Conservation (phyloP, 2,113 vertebrate species). For the Bos indicus region DNA sequence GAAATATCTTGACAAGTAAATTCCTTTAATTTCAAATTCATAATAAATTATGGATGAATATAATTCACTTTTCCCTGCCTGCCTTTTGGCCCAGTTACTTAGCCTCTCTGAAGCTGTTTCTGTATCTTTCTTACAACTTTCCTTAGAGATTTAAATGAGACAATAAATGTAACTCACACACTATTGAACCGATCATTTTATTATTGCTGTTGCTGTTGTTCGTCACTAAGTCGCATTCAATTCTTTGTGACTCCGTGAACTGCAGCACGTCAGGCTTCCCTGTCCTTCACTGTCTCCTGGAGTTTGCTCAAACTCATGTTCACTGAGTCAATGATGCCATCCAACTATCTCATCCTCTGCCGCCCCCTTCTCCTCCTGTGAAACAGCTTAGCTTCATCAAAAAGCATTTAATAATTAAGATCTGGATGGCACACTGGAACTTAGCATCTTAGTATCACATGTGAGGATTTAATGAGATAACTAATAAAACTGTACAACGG, state of each 20-base stretch:
- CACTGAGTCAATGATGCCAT: neutral
- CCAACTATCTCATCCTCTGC: neutral
- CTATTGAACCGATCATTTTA: neutral
- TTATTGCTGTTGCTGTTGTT: neutral
- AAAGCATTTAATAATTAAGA: neutral
- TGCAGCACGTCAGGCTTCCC: neutral
- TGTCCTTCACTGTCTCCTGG: neutral
- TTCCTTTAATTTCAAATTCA: neutral
- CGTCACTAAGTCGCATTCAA: accelerated
- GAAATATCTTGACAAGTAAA: neutral
- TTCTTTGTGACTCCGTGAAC: neutral
- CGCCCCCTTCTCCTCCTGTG: neutral
- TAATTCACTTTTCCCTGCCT: neutral
- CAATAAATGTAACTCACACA: neutral
- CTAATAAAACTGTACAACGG: neutral
- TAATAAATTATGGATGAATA: neutral
- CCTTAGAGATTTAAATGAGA: neutral
- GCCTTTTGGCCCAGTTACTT: neutral
- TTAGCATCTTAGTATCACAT: neutral
- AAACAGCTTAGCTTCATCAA: neutral
- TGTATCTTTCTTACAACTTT: neutral
- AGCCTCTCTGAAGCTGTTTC: neutral
- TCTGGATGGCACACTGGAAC: neutral
- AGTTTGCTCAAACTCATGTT: neutral
- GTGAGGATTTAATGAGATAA: neutral